Evolutionary conservation across 1,140 invertebrate species (phyloP).

Genomic region (Caenorhabditis remanei): DNA sequence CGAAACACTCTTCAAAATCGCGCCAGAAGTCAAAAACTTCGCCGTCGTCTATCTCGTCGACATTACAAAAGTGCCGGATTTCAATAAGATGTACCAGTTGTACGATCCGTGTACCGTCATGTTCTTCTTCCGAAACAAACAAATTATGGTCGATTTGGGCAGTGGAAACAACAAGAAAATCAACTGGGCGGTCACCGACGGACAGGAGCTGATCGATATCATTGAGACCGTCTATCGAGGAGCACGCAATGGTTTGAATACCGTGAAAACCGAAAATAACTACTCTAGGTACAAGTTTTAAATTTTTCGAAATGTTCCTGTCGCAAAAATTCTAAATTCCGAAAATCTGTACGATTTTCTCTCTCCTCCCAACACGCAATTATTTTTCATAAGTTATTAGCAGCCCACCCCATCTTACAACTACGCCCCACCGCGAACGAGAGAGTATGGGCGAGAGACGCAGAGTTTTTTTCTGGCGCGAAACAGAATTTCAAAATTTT

Average conservation of each 20-base stretch:
- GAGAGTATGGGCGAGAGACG: too few species aligned
- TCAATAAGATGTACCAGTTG: slow-evolving; percentile 98
- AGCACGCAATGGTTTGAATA: slow-evolving; percentile 99
- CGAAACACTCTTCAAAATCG: slow-evolving; percentile 93
- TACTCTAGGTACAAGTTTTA: slow-evolving; percentile 99
- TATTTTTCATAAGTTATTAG: neutral
- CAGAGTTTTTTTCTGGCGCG: too few species aligned
- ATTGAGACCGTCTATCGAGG: slow-evolving; percentile 97
- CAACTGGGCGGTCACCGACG: slow-evolving; percentile 98
- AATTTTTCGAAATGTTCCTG: slow-evolving; percentile 76
- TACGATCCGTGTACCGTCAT: slow-evolving; percentile 99
- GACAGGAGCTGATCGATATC: slow-evolving; percentile 99
- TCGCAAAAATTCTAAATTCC: too few species aligned
- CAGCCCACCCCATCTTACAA: too few species aligned
- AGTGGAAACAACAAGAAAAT: slow-evolving; percentile 99
- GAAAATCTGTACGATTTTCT: neutral
- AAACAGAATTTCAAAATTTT: too few species aligned
- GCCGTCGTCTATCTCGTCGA: slow-evolving; percentile 97
- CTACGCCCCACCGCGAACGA: too few species aligned
- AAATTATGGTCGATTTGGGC: slow-evolving; percentile 96
- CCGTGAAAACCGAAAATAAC: too few species aligned
- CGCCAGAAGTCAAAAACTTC: slow-evolving; percentile 96
- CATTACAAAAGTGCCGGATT: slow-evolving; percentile 97
- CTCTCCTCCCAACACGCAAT: too few species aligned
- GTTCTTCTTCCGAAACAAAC: slow-evolving; percentile 99